phyloP scores from a whole-genome alignment of 35 echinoderm and acorn worm species.

The Acanthaster planci region DNA sequence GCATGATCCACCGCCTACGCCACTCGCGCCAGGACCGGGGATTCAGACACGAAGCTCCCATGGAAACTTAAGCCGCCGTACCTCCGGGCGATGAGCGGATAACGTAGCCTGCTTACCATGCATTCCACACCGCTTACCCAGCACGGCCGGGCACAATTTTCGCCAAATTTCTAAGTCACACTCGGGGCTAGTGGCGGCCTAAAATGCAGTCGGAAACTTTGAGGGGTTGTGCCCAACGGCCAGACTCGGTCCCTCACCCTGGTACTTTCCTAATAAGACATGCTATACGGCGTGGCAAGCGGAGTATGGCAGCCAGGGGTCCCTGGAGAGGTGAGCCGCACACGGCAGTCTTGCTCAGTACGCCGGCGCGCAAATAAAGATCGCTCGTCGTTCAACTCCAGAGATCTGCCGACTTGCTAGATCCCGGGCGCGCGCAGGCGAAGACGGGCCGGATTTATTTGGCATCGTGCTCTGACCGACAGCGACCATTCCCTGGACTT shows the following conservation, averaged over 20 bases:
- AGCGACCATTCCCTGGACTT: neutral
- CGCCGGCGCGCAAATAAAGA: neutral
- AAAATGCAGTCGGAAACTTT: constrained; percentile 33
- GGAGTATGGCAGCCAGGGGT: neutral
- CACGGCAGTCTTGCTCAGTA: constrained; percentile 5
- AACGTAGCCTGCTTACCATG: constrained; percentile 28
- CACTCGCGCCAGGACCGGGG: neutral
- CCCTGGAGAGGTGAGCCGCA: neutral
- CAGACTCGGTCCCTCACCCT: constrained; percentile 18
- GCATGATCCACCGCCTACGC: constrained; percentile 14
- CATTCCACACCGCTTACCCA: constrained; percentile 32
- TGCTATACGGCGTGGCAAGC: constrained; percentile 13
- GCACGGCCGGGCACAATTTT: constrained; percentile 15
- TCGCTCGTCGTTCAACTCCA: neutral
- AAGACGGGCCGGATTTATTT: constrained; percentile 24
- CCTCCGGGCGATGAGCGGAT: constrained; percentile 22
- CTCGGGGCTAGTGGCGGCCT: constrained; percentile 29
- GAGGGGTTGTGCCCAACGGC: constrained; percentile 22
- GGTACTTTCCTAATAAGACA: constrained; percentile 3
- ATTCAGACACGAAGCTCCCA: constrained; percentile 25
- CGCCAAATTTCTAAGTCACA: neutral
- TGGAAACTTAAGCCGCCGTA: constrained; percentile 28
- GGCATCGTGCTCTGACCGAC: constrained; percentile 4
- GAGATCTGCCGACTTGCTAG: no score
- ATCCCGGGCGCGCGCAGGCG: neutral